A percentile compares a stretch with the other conserved stretches of the same genome.
Evolutionary conservation across 37 sponge, comb jelly and placozoan species (phyloP).

Genomic region (Ephydatia muelleri): DNA sequence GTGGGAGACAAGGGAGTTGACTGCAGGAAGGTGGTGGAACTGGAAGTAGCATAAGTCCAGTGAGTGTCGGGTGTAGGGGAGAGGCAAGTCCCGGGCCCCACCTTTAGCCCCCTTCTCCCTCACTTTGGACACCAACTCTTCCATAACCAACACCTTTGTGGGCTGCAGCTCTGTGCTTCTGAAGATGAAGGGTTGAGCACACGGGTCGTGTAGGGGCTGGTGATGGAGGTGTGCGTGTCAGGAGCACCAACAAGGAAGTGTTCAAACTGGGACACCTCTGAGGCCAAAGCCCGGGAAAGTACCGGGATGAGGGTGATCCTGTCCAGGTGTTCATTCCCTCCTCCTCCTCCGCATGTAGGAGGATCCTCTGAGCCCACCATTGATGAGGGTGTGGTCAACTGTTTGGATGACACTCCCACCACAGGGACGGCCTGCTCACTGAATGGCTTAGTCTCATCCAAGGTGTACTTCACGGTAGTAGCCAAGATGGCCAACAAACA

Average conservation of each 20-base stretch:
- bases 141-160: slow-evolving; percentile 26
- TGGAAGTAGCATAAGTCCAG: slow-evolving; percentile 80
- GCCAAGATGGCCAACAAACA: background rate
- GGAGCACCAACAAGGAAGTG: background rate
- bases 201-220: slow-evolving; percentile 72
- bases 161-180: slow-evolving; percentile 47
- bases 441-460: slow-evolving; percentile 24
- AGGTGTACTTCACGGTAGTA: slow-evolving; percentile 20
- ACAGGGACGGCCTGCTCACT: slow-evolving; percentile 44
- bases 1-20: slow-evolving; percentile 59
- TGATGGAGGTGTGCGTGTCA: background rate
- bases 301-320: slow-evolving; percentile 41
- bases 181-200: slow-evolving; percentile 75
- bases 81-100: background rate
- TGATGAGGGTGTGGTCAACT: background rate
- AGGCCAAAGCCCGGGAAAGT: slow-evolving; percentile 19
- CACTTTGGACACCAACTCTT: slow-evolving; percentile 33
- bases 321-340: slow-evolving; percentile 22
- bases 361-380: background rate
- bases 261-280: background rate
- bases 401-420: background rate
- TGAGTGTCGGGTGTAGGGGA: slow-evolving; percentile 5
- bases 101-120: background rate
- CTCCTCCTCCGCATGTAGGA: background rate
- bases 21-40: slow-evolving; percentile 60